Conservation (phyloP, 2,888 invertebrate genomes). For the Gnatocerus cornutus region DNA sequence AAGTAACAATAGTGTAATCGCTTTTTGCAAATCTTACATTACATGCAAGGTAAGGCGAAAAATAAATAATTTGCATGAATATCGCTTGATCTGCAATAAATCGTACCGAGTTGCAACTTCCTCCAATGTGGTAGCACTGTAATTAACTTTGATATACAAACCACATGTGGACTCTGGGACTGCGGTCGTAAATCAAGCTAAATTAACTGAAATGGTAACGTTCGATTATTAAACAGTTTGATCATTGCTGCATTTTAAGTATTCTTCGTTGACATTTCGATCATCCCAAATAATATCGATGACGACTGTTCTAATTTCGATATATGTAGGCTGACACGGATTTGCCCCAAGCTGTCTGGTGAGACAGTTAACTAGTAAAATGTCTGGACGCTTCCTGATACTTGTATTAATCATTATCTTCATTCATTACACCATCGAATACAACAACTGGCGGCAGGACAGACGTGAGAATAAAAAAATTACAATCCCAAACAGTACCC, state of each 20-base stretch:
- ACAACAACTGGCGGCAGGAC: constrained; percentile 55
- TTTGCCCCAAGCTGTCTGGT: constrained; percentile 18
- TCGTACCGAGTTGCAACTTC: constrained; percentile 30
- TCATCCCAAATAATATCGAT: not conserved
- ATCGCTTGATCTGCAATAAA: constrained; percentile 28
- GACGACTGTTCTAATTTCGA: constrained; percentile 9
- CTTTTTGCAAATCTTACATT: constrained; percentile 21
- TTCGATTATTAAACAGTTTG: too few species aligned
- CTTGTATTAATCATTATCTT: constrained; percentile 13
- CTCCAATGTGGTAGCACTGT: constrained; percentile 1
- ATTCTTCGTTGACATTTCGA: constrained; percentile 1
- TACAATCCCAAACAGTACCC: not conserved
- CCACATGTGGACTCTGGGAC: constrained; percentile 21
- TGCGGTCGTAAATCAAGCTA: constrained; percentile 17
- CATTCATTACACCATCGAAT: constrained; percentile 41
- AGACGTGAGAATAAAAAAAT: constrained; percentile 53
- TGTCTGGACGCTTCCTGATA: constrained; percentile 20
- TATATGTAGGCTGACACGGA: constrained; percentile 21
- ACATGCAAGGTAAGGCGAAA: constrained; percentile 24
- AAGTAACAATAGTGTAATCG: not conserved
- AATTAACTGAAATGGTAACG: not conserved
- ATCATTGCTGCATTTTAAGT: too few species aligned
- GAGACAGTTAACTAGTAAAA: constrained; percentile 5
- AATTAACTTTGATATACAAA: constrained; percentile 22
- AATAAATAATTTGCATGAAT: constrained; percentile 25